These are phyloP conservation scores for Holacanthella duospinosa DNA, from an alignment of 2,888 invertebrate species.

Conservation along the genomic window DNA sequence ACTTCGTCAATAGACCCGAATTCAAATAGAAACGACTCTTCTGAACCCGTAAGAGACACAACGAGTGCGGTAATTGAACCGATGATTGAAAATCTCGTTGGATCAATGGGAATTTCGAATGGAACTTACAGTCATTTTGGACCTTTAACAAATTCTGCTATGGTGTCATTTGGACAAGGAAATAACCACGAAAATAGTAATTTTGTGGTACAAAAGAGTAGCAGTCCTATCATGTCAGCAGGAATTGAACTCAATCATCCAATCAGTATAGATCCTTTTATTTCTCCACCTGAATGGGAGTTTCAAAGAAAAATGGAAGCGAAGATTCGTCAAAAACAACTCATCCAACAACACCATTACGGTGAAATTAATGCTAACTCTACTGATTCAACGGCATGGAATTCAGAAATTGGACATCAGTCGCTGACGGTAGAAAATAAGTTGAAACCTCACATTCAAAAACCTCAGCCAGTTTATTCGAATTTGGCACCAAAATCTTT, in stretches of 20 bases:
- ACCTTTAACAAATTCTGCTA: constrained; percentile 2
- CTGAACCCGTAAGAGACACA: background rate
- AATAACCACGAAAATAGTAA: background rate
- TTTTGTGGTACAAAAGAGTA: background rate
- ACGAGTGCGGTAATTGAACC: constrained; percentile 22
- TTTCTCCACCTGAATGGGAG: background rate
- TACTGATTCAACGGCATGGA: background rate
- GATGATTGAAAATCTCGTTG: constrained; percentile 36
- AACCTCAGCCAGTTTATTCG: background rate
- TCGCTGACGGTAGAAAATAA: background rate
- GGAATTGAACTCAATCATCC: background rate
- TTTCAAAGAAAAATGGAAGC: constrained; percentile 2
- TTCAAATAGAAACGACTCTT: background rate
- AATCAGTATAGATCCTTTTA: background rate
- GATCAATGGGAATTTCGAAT: constrained; percentile 31
- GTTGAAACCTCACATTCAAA: background rate
- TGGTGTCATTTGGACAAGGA: background rate
- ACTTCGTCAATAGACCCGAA: background rate
- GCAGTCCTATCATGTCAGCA: background rate
- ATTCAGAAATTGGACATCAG: background rate
- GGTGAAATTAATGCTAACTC: background rate
- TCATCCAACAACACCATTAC: background rate
- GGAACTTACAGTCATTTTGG: constrained; percentile 37
- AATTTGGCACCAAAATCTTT: background rate
- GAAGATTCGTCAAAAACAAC: background rate